Base-by-base conservation (phyloP, 2,113 vertebrate genomes). In the Vicugna pacos region DNA sequence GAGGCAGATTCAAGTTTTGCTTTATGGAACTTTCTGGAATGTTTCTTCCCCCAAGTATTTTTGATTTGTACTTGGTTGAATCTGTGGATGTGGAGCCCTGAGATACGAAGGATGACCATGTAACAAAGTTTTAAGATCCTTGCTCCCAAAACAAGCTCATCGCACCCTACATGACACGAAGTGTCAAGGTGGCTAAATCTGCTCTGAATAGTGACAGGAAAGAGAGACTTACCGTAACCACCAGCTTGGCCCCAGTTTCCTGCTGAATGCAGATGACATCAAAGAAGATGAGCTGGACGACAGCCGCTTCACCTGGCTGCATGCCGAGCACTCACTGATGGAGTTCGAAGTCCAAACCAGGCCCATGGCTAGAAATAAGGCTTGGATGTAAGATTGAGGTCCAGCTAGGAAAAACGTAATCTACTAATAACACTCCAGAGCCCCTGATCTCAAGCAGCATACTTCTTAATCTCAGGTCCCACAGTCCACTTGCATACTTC, bases 161-260 rank as follows among this genome's bases (percentile, higher is more conserved):
- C 20, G 38, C 16, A 8, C 9, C 11, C 11, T 2, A 6, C 1
- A 1, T 28, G 9, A 84, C 6, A 3, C 52, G 13, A 79, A 7
- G 32, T 38, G 30, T 72, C 8, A 4, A 42, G 76, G 35, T 64
- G 79, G 24, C 4, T 2, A 65, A 48, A 50, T 52, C n/a, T n/a
- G 35, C 50, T 42, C 64, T 75, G 14, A n/a, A 20, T 58, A 26
- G 24, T 79, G 67, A 77, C 38, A 38, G 42, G 70, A 67, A 77
- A 79, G 17, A 3, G 20, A 35, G 60, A 77, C 38, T 52, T 19
- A 32, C 4, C n/a, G 11, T 38, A 77, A 54, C n/a, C 9, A 22
- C 6, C 64, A 65, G 70, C 32, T 26, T 64, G 17, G 24, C 60
- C 22, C 11, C n/a, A 30, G 54, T 35, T 52, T 42, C 58, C 73